phyloP scores from a whole-genome alignment of 2,888 invertebrate genomes.

The Odontothrips loti region DNA sequence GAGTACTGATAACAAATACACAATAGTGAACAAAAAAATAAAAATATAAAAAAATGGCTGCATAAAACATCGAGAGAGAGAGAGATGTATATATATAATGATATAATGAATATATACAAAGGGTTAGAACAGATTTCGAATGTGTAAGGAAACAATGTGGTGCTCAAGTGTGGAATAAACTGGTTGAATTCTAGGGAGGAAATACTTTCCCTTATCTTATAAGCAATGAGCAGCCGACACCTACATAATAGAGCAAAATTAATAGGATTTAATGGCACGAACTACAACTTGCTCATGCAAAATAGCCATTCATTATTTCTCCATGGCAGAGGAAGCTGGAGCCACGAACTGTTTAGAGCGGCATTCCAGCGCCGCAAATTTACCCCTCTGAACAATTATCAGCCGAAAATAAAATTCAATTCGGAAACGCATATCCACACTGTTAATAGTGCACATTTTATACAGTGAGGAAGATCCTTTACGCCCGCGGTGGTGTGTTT shows the following conservation, averaged over 20 bases:
- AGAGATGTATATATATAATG: background rate
- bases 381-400: too few relatives aligned
- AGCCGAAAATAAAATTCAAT: too few relatives aligned
- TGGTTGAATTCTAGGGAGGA: too few relatives aligned
- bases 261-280: too few relatives aligned
- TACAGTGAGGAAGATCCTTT: background rate
- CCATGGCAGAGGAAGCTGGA: background rate
- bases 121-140: background rate
- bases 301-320: background rate
- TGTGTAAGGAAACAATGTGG: too few relatives aligned
- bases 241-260: too few relatives aligned
- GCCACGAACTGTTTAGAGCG: too few relatives aligned
- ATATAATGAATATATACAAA: background rate
- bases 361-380: too few relatives aligned
- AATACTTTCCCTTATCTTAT: too few relatives aligned
- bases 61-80: background rate
- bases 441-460: conserved; percentile 2
- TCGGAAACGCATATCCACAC: background rate
- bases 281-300: background rate
- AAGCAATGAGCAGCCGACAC: too few relatives aligned
- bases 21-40: too few relatives aligned
- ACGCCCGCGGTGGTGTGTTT: background rate
- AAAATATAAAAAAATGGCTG: background rate
- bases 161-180: too few relatives aligned
- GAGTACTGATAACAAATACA: background rate